Evolutionary conservation across 2,113 vertebrate species (phyloP).

Genomic region (Heterotilapia buettikoferi): DNA sequence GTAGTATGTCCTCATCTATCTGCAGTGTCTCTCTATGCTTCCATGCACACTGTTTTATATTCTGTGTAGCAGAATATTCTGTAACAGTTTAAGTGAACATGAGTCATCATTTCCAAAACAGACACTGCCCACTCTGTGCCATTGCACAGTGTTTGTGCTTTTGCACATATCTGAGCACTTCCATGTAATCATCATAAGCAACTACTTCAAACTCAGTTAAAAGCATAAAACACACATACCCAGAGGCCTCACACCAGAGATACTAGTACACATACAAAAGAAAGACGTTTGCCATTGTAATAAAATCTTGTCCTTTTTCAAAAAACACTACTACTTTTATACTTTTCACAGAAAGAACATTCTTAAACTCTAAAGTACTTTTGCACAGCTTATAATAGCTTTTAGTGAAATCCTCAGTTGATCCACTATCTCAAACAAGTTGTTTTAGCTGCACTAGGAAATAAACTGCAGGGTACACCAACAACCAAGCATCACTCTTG

Average conservation of each 20-base stretch:
- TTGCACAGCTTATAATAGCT: background rate
- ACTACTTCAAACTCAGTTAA: background rate
- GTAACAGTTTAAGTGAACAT: background rate
- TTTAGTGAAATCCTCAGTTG: background rate
- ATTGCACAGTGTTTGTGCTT: background rate
- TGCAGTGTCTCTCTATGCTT: background rate
- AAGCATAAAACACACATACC: background rate
- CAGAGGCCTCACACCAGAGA: background rate
- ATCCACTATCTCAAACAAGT: background rate
- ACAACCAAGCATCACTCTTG: background rate
- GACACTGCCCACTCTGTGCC: background rate
- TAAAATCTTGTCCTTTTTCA: background rate
- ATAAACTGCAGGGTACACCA: background rate
- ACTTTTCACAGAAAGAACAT: background rate
- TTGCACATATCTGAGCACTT: background rate
- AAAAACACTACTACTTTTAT: background rate
- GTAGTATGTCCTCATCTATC: background rate
- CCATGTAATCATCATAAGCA: background rate
- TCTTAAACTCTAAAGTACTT: background rate
- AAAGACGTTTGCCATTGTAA: background rate
- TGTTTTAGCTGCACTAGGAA: background rate
- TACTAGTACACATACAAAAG: background rate
- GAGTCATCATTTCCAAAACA: conserved; percentile 49
- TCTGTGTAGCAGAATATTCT: background rate
- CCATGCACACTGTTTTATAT: background rate